Conservation (phyloP, 2,888 invertebrate species). For the Ormyrus rosae region DNA sequence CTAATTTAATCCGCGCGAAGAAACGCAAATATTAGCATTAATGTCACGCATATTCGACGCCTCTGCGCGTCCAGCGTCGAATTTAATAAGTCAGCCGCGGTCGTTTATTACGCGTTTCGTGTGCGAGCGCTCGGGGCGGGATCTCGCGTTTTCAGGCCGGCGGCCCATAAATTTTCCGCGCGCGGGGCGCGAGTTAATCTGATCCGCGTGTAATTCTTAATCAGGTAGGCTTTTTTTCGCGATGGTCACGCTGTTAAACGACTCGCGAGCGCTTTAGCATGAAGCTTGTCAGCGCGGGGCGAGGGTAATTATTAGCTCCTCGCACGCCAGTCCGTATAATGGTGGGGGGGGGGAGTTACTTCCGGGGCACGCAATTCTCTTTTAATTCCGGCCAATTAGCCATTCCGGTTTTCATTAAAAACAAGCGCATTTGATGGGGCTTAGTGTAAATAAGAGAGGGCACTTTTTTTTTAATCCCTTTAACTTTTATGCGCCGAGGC, state of each 20-base stretch:
- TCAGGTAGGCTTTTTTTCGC: neutral
- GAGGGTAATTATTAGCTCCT: slow-evolving; percentile 45
- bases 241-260: slow-evolving; percentile 31
- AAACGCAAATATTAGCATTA: slow-evolving; percentile 19
- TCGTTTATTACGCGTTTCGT: too few relatives aligned
- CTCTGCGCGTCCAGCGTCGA: too few relatives aligned
- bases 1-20: neutral
- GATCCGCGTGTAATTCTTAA: slow-evolving; percentile 21
- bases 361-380: slow-evolving; percentile 35
- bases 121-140: neutral
- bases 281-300: neutral
- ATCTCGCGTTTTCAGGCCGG: neutral
- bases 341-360: neutral
- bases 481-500: neutral
- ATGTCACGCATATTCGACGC: neutral
- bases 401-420: slow-evolving; percentile 27
- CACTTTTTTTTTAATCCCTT: neutral
- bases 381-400: slow-evolving; percentile 22
- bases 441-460: neutral
- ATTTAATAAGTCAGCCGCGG: too few relatives aligned
- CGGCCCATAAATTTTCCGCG: neutral
- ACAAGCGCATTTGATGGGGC: too few relatives aligned
- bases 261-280: neutral
- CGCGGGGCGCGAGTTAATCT: neutral
- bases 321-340: slow-evolving; percentile 35